Evolutionary conservation across 2,888 invertebrate genomes (phyloP).

Genomic region (Dione vanillae): DNA sequence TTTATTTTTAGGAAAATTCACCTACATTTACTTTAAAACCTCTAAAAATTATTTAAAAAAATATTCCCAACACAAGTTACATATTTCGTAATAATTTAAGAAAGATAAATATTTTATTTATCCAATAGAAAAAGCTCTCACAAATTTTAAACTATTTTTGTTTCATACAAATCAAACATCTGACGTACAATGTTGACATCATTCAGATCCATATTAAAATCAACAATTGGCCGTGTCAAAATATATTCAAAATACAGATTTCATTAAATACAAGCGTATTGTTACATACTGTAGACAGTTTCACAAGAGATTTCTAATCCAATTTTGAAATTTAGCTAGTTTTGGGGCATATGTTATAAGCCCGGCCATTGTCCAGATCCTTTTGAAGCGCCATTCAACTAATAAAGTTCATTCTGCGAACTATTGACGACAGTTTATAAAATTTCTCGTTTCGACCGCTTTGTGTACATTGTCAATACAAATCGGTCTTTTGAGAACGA

Average conservation of each 20-base stretch:
- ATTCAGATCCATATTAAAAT: slow-evolving; percentile 17
- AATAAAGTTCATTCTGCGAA: slow-evolving; percentile 59
- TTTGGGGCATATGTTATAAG: slow-evolving; percentile 70
- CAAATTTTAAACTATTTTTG: neutral
- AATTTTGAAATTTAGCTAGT: slow-evolving; percentile 73
- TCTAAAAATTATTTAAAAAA: too few relatives aligned
- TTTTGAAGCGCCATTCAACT: slow-evolving; percentile 64
- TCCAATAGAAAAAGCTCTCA: too few relatives aligned
- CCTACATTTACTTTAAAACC: too few relatives aligned
- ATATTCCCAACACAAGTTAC: neutral
- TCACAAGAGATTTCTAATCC: slow-evolving; percentile 73
- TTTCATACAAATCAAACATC: neutral
- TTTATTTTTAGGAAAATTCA: too few relatives aligned
- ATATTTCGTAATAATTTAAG: neutral
- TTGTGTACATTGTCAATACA: slow-evolving; percentile 53
- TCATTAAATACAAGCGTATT: slow-evolving; percentile 64
- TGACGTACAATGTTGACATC: neutral
- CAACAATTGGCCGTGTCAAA: slow-evolving; percentile 59
- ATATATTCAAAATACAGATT: slow-evolving; percentile 62
- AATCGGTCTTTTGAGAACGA: slow-evolving; percentile 55
- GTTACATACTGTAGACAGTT: slow-evolving; percentile 65
- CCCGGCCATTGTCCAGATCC: slow-evolving; percentile 68
- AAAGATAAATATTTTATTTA: neutral
- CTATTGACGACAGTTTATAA: slow-evolving; percentile 75
- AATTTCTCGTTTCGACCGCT: slow-evolving; percentile 61